A percentile compares a stretch with the other conserved stretches of the same genome.
Conservation (phyloP, 2,113 vertebrate species). For the Pyxicephalus adspersus region DNA sequence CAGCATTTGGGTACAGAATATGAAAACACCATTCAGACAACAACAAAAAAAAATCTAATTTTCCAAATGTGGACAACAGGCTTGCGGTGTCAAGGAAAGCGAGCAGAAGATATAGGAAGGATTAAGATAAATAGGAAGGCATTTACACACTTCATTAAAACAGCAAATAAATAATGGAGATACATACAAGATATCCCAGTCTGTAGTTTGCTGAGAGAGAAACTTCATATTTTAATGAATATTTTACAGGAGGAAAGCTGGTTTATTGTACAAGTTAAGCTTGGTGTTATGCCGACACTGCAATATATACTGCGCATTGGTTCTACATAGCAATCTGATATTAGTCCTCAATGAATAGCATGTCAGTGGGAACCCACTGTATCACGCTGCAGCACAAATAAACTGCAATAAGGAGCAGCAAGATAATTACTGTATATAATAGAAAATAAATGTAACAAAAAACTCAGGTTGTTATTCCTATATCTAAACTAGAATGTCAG, state of each 20-base stretch:
- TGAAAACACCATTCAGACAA: constrained; percentile 1
- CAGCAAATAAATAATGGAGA: constrained; percentile 4
- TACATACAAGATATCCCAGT: not conserved
- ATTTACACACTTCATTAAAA: constrained; percentile 40
- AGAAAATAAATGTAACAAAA: not conserved
- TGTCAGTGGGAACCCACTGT: not conserved
- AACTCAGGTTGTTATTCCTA: too few species aligned
- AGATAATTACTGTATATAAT: not conserved
- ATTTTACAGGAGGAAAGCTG: not conserved
- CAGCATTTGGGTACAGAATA: constrained; percentile 22
- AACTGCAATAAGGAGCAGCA: not conserved
- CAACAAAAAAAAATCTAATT: constrained; percentile 11
- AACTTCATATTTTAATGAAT: constrained; percentile 41
- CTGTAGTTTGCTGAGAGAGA: constrained; percentile 17
- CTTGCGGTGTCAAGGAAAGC: constrained; percentile 4
- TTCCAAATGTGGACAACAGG: not conserved
- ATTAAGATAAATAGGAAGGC: constrained; percentile 23
- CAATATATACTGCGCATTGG: not conserved
- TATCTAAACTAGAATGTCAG: too few species aligned
- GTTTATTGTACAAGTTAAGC: constrained; percentile 23
- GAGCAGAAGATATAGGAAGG: constrained; percentile 8
- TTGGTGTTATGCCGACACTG: not conserved
- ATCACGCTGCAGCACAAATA: not conserved
- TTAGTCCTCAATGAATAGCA: not conserved
- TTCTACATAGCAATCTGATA: not conserved